Conservation (phyloP, 2,797 vertebrate genomes). For the Oceanodroma leucorhoa region DNA sequence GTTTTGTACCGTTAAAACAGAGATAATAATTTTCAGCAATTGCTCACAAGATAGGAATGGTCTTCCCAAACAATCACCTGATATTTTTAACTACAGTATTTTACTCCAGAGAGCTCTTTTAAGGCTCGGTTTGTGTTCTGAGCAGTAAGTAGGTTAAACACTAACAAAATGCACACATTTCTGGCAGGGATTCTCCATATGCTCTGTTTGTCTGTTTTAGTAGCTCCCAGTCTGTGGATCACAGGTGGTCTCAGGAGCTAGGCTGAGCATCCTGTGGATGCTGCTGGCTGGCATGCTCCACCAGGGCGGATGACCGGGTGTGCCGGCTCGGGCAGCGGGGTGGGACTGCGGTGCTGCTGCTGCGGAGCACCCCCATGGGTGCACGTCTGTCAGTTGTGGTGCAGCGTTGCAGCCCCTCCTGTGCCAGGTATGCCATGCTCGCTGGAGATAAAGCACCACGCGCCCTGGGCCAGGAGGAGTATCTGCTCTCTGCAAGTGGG, state of each 20-base stretch:
- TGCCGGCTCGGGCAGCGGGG: fast-evolving
- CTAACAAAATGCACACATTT: background rate
- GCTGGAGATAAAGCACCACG: background rate
- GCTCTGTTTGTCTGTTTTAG: background rate
- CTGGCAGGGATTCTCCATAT: background rate
- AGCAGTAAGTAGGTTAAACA: background rate
- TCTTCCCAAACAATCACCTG: background rate
- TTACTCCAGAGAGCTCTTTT: background rate
- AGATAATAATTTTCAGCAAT: constrained; percentile 22
- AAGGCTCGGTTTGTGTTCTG: background rate
- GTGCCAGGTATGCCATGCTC: background rate
- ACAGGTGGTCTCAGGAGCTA: background rate
- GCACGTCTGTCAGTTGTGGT: fast-evolving
- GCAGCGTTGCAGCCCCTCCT: background rate
- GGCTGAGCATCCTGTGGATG: background rate
- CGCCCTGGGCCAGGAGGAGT: background rate
- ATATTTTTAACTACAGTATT: constrained; percentile 24
- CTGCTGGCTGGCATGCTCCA: background rate
- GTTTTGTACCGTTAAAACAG: background rate
- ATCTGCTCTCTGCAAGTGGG: fast-evolving
- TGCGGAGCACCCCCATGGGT: fast-evolving
- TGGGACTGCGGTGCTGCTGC: background rate
- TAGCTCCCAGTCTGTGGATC: background rate
- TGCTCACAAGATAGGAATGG: constrained; percentile 35
- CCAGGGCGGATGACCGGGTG: background rate